phyloP scores from a whole-genome alignment of 2,888 invertebrate species.

The Polymixis flavicincta region DNA sequence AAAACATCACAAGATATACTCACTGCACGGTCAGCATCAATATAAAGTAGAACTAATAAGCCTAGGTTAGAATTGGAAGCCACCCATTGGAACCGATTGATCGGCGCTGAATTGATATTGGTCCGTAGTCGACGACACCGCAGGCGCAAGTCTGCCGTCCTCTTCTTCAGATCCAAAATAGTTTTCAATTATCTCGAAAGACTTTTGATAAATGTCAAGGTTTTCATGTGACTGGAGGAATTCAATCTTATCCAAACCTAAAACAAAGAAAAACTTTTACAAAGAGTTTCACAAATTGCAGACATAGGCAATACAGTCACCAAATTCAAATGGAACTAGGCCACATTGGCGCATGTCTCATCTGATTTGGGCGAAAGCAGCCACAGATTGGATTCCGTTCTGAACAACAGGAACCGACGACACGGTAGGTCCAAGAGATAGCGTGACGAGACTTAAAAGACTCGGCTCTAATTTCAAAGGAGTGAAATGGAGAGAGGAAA shows the following conservation, averaged over 20 bases:
- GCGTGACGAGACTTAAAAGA: too few relatives aligned
- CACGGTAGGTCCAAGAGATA: too few relatives aligned
- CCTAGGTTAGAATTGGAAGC: slow-evolving; percentile 94
- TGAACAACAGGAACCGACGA: too few relatives aligned
- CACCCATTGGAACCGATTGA: slow-evolving; percentile 94
- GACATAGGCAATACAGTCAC: too few relatives aligned
- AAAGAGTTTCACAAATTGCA: not conserved
- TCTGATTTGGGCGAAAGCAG: too few relatives aligned
- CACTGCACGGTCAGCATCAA: slow-evolving; percentile 73
- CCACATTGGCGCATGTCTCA: too few relatives aligned
- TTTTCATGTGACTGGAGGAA: slow-evolving; percentile 99
- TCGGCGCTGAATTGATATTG: slow-evolving; percentile 94
- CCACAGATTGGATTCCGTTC: too few relatives aligned
- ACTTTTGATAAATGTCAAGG: slow-evolving; percentile 98
- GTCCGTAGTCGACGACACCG: slow-evolving; percentile 93
- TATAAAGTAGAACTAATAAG: slow-evolving; percentile 61
- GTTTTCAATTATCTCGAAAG: slow-evolving; percentile 98
- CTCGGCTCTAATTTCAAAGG: too few relatives aligned
- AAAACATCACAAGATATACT: slow-evolving; percentile 67
- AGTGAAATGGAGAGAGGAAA: too few relatives aligned
- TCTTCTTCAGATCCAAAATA: slow-evolving; percentile 98
- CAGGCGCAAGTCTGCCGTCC: slow-evolving; percentile 94
- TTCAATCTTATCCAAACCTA: slow-evolving; percentile 99
- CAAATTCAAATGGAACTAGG: too few relatives aligned
- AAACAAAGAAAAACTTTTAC: slow-evolving; percentile 67